phyloP scores from a whole-genome alignment of 1,140 invertebrate species.

The Zeugodacus cucurbitae region DNA sequence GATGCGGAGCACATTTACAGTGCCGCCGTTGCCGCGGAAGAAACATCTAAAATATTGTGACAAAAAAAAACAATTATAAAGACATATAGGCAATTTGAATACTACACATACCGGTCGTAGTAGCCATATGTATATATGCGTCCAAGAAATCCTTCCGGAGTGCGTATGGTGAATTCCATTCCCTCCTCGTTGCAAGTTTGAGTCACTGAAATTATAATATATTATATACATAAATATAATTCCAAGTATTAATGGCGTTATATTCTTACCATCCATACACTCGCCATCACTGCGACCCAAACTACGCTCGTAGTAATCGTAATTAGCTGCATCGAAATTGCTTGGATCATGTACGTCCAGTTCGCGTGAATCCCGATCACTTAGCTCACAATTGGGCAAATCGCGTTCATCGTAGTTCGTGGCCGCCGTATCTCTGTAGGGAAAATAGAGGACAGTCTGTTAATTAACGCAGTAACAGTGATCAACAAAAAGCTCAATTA shows the following conservation, averaged over 20 bases:
- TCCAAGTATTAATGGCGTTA: background rate
- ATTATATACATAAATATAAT: background rate
- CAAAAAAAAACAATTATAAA: background rate
- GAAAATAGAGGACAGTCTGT: slow-evolving; percentile 21
- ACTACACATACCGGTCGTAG: slow-evolving; percentile 73
- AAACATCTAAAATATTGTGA: slow-evolving; percentile 73
- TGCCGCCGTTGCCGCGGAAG: slow-evolving; percentile 88
- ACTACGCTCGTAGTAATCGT: slow-evolving; percentile 88
- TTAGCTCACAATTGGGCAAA: slow-evolving; percentile 88
- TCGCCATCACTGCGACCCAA: slow-evolving; percentile 78
- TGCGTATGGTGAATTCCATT: slow-evolving; percentile 90
- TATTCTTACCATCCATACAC: slow-evolving; percentile 80
- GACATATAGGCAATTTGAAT: background rate
- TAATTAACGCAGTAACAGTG: background rate
- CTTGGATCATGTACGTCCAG: slow-evolving; percentile 85
- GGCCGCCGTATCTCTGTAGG: slow-evolving; percentile 68
- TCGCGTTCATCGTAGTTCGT: slow-evolving; percentile 73
- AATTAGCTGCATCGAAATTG: slow-evolving; percentile 86
- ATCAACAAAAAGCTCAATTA: background rate
- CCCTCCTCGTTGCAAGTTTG: slow-evolving; percentile 93
- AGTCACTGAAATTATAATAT: slow-evolving; percentile 73
- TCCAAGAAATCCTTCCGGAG: slow-evolving; percentile 88
- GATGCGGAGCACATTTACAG: slow-evolving; percentile 83
- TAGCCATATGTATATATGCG: slow-evolving; percentile 92
- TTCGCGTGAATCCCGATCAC: slow-evolving; percentile 85